Evolutionary conservation across 2,888 invertebrate species (phyloP).

Genomic region (Entomobrya multifasciata): DNA sequence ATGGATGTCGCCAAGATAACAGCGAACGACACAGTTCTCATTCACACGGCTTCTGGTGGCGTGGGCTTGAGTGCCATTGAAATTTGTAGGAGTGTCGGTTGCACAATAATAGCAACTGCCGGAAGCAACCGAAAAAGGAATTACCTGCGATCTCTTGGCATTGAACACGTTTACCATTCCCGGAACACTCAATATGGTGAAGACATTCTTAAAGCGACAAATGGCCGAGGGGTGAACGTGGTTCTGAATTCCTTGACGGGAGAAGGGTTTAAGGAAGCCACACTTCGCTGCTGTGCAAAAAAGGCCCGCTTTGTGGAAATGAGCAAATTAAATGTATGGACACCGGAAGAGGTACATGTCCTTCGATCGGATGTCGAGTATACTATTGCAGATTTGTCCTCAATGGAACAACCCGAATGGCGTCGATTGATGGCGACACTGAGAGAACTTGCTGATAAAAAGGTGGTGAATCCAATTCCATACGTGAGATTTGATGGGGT

Average conservation of each 20-base stretch:
- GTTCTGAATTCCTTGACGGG: slow-evolving; percentile 30
- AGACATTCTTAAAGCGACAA: slow-evolving; percentile 16
- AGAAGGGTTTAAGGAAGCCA: slow-evolving; percentile 18
- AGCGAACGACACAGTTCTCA: background rate
- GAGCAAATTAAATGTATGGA: slow-evolving; percentile 27
- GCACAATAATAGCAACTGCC: background rate
- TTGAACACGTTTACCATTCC: slow-evolving; percentile 30
- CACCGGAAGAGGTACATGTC: background rate
- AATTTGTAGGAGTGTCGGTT: background rate
- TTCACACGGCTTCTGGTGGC: background rate
- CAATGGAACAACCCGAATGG: background rate
- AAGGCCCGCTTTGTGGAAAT: slow-evolving; percentile 32
- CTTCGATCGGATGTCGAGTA: background rate
- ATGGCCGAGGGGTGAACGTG: background rate
- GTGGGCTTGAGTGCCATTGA: background rate
- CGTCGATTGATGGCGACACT: too few species aligned
- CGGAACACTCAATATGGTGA: slow-evolving; percentile 5
- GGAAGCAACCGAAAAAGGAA: background rate
- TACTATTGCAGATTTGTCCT: background rate
- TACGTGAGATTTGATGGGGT: too few species aligned
- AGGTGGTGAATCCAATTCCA: too few species aligned
- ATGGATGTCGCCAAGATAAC: background rate
- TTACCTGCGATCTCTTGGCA: background rate
- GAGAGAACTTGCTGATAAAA: too few species aligned
- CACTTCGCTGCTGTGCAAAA: background rate